These are phyloP conservation scores for Drosophila sp. DNA, from an alignment of 1,140 invertebrate species.

Conservation along the genomic window DNA sequence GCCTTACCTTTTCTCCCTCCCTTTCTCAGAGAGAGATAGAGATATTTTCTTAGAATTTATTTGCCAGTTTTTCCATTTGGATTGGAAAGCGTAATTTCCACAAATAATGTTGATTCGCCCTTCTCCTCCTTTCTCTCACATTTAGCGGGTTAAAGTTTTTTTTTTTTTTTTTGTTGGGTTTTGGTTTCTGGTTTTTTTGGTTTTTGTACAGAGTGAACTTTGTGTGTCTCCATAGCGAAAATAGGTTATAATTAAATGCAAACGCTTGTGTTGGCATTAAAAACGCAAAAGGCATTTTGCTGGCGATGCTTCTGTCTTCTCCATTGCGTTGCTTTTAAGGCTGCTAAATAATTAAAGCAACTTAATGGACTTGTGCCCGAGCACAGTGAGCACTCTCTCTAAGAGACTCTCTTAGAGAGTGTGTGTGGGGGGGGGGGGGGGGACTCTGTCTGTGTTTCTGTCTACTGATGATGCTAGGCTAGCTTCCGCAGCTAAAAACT, in stretches of 20 bases:
- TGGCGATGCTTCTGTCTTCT: slow-evolving; percentile 38
- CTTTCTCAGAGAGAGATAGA: background rate
- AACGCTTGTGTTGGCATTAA: slow-evolving; percentile 66
- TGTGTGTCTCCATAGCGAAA: slow-evolving; percentile 33
- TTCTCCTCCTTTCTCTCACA: background rate
- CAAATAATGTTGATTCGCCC: slow-evolving; percentile 2
- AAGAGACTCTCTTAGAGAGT: background rate
- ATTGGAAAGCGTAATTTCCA: background rate
- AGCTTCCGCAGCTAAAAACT: slow-evolving; percentile 48
- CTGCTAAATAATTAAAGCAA: slow-evolving; percentile 77
- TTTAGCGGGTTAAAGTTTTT: slow-evolving; percentile 33
- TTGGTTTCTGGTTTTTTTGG: background rate
- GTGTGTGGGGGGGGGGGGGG: background rate
- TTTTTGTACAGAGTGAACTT: background rate
- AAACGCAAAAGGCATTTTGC: slow-evolving; percentile 49
- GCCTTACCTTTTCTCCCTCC: background rate
- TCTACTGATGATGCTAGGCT: background rate
- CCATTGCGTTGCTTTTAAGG: slow-evolving; percentile 67
- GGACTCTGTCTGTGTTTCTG: slow-evolving; percentile 20
- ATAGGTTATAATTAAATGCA: slow-evolving; percentile 76
- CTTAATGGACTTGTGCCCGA: slow-evolving; percentile 70
- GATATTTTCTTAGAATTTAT: slow-evolving; percentile 55
- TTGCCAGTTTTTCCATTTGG: slow-evolving; percentile 13
- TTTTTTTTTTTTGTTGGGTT: background rate
- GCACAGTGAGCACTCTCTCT: slow-evolving; percentile 16